These are phyloP conservation scores for Cossypha dichroa DNA, from an alignment of 2,797 vertebrate genomes.

Conservation along the genomic window DNA sequence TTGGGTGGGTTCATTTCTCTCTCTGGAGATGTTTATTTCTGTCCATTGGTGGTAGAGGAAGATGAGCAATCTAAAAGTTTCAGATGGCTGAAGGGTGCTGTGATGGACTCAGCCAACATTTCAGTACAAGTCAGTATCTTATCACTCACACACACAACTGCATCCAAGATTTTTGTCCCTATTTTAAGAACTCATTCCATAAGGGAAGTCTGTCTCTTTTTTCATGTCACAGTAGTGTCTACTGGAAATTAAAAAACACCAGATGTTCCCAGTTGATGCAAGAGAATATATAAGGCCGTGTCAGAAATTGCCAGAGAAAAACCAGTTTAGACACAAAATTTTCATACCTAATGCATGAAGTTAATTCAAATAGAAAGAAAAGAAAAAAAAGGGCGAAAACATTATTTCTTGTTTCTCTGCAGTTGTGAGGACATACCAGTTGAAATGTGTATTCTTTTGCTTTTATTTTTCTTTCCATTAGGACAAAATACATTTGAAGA, in stretches of 20 bases:
- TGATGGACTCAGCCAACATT: neutral
- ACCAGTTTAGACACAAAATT: neutral
- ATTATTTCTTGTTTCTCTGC: neutral
- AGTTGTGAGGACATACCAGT: neutral
- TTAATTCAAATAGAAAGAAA: neutral
- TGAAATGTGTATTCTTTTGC: neutral
- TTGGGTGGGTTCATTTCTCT: neutral
- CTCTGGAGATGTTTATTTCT: neutral
- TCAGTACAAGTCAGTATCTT: neutral
- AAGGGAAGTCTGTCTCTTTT: neutral
- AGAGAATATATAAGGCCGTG: neutral
- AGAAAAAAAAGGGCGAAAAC: rapidly evolving
- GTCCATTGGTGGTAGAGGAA: neutral
- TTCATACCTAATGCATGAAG: neutral
- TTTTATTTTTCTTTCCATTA: conserved; percentile 12
- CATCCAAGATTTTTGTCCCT: neutral
- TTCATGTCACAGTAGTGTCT: neutral
- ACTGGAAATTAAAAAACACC: neutral
- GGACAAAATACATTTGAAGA: conserved; percentile 80
- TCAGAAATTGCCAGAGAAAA: neutral
- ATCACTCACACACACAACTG: neutral
- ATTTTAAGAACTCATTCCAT: neutral
- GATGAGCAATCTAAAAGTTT: neutral
- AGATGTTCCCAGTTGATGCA: neutral
- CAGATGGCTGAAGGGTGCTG: neutral